Conservation (phyloP, 2,888 invertebrate species). For the Phengaris alcon region DNA sequence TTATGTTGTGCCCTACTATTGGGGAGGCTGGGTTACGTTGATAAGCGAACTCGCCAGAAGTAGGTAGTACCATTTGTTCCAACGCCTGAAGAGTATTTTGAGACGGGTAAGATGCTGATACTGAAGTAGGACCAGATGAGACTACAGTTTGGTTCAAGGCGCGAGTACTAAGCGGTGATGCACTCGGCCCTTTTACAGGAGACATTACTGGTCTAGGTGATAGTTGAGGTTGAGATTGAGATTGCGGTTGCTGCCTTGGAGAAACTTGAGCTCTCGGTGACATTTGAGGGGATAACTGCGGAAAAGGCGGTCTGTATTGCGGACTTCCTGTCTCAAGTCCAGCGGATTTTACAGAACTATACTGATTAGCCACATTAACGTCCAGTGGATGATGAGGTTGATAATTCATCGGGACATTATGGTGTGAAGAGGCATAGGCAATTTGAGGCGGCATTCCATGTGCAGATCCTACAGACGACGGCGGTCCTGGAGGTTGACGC, state of each 20-base stretch:
- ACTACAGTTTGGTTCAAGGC: conserved; percentile 82
- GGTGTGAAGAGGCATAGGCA: conserved; percentile 71
- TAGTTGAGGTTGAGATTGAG: conserved; percentile 82
- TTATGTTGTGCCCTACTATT: conserved; percentile 82
- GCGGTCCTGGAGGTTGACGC: conserved; percentile 65
- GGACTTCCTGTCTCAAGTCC: conserved; percentile 86
- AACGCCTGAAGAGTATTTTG: conserved; percentile 92
- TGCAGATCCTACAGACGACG: conserved; percentile 64
- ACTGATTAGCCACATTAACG: conserved; percentile 78
- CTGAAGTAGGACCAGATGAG: conserved; percentile 80
- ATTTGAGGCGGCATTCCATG: conserved; percentile 69
- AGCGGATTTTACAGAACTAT: conserved; percentile 79
- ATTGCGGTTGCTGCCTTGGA: conserved; percentile 85
- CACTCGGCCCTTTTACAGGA: conserved; percentile 87
- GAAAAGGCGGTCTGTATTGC: conserved; percentile 91
- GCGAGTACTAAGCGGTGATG: conserved; percentile 84
- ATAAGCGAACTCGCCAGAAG: conserved; percentile 84
- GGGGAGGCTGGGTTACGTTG: conserved; percentile 84
- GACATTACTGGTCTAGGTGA: conserved; percentile 93
- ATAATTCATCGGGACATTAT: conserved; percentile 71
- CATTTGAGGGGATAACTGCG: conserved; percentile 93
- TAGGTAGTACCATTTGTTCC: conserved; percentile 96
- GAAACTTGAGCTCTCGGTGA: conserved; percentile 92
- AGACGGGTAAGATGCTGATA: conserved; percentile 80
- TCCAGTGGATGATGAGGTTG: conserved; percentile 73